These are phyloP conservation scores for Mus caroli DNA, from an alignment of 2,797 vertebrate species.

Conservation along the genomic window DNA sequence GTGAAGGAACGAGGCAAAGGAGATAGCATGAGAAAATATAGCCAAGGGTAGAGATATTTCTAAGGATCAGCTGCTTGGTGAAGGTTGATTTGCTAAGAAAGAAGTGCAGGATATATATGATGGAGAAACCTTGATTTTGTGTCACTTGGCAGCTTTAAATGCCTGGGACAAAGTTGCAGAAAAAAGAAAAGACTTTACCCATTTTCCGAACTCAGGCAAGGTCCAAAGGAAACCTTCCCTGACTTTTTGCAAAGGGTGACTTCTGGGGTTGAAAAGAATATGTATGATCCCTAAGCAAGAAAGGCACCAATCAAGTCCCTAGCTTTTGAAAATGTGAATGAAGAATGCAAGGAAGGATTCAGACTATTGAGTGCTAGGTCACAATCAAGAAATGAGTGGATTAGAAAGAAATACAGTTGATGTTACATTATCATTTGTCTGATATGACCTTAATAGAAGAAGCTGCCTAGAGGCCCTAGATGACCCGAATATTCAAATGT, in stretches of 20 bases:
- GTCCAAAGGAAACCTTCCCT: neutral
- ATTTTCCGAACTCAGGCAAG: neutral
- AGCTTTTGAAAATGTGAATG: neutral
- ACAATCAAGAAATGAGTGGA: neutral
- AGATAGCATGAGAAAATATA: too few species aligned
- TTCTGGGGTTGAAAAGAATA: neutral
- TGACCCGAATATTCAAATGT: neutral
- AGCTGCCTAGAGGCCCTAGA: neutral
- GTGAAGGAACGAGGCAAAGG: neutral
- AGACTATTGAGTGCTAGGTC: neutral
- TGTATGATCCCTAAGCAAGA: neutral
- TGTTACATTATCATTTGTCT: neutral
- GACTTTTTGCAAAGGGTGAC: neutral
- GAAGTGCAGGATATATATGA: neutral
- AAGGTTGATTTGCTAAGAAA: neutral
- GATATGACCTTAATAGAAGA: neutral
- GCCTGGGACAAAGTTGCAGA: neutral
- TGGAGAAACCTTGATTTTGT: neutral
- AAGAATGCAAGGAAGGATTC: neutral
- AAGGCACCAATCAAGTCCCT: neutral
- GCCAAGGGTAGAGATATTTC: neutral
- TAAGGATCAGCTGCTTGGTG: neutral
- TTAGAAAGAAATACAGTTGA: neutral
- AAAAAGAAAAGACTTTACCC: neutral
- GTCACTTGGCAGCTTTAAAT: neutral